Base-by-base conservation (phyloP, 2,888 invertebrate genomes). In the Meganola albula region DNA sequence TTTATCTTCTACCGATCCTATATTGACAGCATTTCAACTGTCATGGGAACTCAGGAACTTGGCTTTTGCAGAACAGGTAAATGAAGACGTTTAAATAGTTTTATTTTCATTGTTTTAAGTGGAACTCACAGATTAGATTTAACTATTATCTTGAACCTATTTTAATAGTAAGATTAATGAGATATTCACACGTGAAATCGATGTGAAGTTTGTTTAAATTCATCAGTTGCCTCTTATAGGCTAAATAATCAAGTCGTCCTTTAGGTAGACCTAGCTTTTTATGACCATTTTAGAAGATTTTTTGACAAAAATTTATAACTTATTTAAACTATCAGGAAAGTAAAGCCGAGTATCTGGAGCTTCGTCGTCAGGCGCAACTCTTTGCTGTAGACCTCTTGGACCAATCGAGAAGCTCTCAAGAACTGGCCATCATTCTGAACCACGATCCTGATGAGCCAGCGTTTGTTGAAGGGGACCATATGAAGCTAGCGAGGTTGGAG, bases 41-140 rank as follows among this genome's bases (percentile, higher is more conserved):
- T 96, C 97, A 34, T 98, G 97, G 96, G 98, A 99, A 62, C 84
- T 99, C 12, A 88, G 95, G 45, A 92, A 94, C 58, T 88, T 99
- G 48, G 95, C 96, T 2, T 92, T 94, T 58, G 91, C 97, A 31
- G 99, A 83, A 63, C 80, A 79, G 72, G 83, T 80, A 5, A 37
- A 32, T 26, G n/a, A 6, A 5, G 6, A 16, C 6, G 6, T 16
- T 4, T 16, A 6, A 16, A 5, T 16, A 16, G 16, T 5, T 16
- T 16, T 6, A 16, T 16, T 5, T 16, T 16, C 16, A 16, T 16
- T 16, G 4, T 16, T 5, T 16, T 16, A 16, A n/a, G n/a, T n/a
- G n/a, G n/a, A n/a, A n/a, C n/a, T n/a, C n/a, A n/a, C n/a, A n/a
- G n/a, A n/a, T n/a, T n/a, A n/a, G n/a, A n/a, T n/a, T n/a, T n/a